Evolutionary conservation across 2,888 invertebrate species (phyloP).

Genomic region (Mactromeris polynyma): DNA sequence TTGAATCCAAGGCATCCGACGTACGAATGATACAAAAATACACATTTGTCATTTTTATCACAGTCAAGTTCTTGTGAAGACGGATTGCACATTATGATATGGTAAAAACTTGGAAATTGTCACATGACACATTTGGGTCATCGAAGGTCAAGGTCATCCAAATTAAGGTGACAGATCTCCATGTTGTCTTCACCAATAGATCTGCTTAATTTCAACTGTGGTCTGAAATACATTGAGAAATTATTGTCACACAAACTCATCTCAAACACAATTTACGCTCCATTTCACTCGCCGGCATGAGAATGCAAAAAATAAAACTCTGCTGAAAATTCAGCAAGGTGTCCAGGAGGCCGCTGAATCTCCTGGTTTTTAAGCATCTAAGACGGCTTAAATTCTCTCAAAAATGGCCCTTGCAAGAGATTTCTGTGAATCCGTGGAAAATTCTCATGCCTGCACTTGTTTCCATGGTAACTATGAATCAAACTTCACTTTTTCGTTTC

Average conservation of each 20-base stretch:
- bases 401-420: too few relatives aligned
- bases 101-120: neutral
- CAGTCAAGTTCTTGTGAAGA: neutral
- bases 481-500: too few relatives aligned
- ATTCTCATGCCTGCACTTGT: too few relatives aligned
- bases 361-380: too few relatives aligned
- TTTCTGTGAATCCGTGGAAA: too few relatives aligned
- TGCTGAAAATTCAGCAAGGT: too few relatives aligned
- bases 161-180: conserved; percentile 74
- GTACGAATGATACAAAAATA: neutral
- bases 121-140: conserved; percentile 29
- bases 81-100: neutral
- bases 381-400: too few relatives aligned
- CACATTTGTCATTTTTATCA: neutral
- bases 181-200: conserved; percentile 71
- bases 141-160: conserved; percentile 68
- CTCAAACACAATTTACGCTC: neutral
- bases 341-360: too few relatives aligned
- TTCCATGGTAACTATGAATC: too few relatives aligned
- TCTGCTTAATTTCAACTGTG: conserved; percentile 51
- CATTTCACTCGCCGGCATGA: neutral
- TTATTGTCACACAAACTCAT: neutral
- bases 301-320: too few relatives aligned
- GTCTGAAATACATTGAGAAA: conserved; percentile 47
- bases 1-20: neutral